A percentile compares a stretch with the other conserved stretches of the same genome.
phyloP scores from a whole-genome alignment of 2,888 invertebrate genomes.

The Brachynemurus nebulosus region DNA sequence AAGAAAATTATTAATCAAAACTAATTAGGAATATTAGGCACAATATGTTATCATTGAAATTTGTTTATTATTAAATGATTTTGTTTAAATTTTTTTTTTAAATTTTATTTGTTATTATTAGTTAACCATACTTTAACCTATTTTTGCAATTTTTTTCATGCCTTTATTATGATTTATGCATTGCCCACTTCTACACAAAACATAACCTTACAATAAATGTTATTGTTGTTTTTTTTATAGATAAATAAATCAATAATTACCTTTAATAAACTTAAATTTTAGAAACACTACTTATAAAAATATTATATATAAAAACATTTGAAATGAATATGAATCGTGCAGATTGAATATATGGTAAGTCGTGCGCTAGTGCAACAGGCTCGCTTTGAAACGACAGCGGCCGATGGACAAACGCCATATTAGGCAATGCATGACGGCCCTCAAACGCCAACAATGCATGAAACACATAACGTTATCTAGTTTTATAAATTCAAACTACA shows the following conservation, averaged over 20 bases:
- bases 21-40: too few species aligned
- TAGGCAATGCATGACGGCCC: conserved; percentile 43
- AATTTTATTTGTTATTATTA: too few species aligned
- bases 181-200: neutral
- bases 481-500: neutral
- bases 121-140: too few species aligned
- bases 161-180: too few species aligned
- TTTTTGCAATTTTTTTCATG: too few species aligned
- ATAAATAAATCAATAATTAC: neutral
- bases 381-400: conserved; percentile 46
- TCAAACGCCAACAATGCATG: conserved; percentile 11
- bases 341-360: neutral
- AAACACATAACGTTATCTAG: conserved; percentile 1
- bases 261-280: neutral
- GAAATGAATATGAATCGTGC: conserved; percentile 3
- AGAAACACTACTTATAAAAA: neutral
- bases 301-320: conserved; percentile 9
- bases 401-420: conserved; percentile 45
- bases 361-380: conserved; percentile 37
- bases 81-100: too few species aligned
- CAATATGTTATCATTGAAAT: too few species aligned
- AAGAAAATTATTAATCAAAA: too few species aligned
- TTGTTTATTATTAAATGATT: too few species aligned
- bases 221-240: neutral
- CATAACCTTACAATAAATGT: conserved; percentile 1